These are phyloP conservation scores for Leistus spinibarbis DNA, from an alignment of 2,888 invertebrate genomes.

Conservation along the genomic window DNA sequence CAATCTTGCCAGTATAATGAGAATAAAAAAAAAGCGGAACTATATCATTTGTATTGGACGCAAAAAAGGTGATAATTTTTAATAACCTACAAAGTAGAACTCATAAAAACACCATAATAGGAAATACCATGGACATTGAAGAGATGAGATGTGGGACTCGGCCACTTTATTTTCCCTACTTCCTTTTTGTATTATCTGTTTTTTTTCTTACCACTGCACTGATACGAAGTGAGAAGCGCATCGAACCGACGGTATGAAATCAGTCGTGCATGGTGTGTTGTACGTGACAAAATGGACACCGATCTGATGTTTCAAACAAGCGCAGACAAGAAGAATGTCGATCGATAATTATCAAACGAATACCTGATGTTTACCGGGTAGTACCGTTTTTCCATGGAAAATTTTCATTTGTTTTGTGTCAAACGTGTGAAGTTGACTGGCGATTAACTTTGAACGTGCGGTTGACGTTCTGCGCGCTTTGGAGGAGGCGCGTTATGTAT, in stretches of 20 bases:
- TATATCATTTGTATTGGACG: neutral
- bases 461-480: neutral
- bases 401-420: neutral
- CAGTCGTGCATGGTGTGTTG: slow-evolving; percentile 3
- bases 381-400: neutral
- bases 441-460: neutral
- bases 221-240: neutral
- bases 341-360: neutral
- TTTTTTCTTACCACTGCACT: neutral
- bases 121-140: neutral
- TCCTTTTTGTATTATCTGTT: neutral
- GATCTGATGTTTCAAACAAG: neutral
- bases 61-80: neutral
- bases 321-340: neutral
- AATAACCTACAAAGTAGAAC: neutral
- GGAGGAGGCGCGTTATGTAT: neutral
- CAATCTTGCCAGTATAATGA: neutral
- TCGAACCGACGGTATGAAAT: neutral
- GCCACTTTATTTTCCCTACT: neutral
- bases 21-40: neutral
- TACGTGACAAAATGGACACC: slow-evolving; percentile 3
- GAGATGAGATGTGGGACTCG: slow-evolving; percentile 3
- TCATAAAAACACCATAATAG: neutral
- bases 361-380: neutral
- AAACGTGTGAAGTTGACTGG: neutral